phyloP scores from a whole-genome alignment of 1,140 invertebrate species.

The Latrodectus geometricus region DNA sequence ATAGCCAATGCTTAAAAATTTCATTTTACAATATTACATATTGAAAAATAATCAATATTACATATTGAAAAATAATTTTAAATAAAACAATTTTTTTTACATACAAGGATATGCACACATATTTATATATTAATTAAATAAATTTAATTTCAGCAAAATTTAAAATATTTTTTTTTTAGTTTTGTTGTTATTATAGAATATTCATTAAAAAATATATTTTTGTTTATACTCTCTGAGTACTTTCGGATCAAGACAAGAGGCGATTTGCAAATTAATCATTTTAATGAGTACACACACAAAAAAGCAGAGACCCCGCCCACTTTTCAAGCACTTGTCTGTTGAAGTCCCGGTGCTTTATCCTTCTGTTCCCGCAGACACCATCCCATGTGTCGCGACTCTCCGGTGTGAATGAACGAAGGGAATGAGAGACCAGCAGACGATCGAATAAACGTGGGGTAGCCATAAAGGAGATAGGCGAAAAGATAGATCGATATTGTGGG shows the following conservation, averaged over 20 bases:
- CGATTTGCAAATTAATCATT: not conserved
- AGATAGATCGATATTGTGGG: slow-evolving; percentile 17
- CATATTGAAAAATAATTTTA: too few relatives aligned
- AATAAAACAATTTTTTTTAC: too few relatives aligned
- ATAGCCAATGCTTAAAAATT: too few relatives aligned
- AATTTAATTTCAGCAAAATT: too few relatives aligned
- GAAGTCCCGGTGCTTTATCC: not conserved
- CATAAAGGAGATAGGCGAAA: not conserved
- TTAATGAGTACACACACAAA: slow-evolving; percentile 3
- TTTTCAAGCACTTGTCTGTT: not conserved
- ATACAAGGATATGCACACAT: too few relatives aligned
- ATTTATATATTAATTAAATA: too few relatives aligned
- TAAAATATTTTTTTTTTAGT: too few relatives aligned
- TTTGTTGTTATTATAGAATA: too few relatives aligned
- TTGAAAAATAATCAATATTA: too few relatives aligned
- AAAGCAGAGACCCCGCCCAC: not conserved
- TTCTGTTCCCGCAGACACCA: not conserved
- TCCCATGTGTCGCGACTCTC: not conserved
- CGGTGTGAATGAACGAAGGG: slow-evolving; percentile 37
- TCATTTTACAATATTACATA: too few relatives aligned
- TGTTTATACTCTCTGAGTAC: too few relatives aligned
- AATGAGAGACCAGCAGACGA: not conserved
- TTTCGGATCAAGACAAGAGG: not conserved
- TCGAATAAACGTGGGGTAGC: slow-evolving; percentile 37
- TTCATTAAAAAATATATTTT: too few relatives aligned